Evolutionary conservation across 2,888 invertebrate genomes (phyloP).

Genomic region (Dolichopus griseipennis): DNA sequence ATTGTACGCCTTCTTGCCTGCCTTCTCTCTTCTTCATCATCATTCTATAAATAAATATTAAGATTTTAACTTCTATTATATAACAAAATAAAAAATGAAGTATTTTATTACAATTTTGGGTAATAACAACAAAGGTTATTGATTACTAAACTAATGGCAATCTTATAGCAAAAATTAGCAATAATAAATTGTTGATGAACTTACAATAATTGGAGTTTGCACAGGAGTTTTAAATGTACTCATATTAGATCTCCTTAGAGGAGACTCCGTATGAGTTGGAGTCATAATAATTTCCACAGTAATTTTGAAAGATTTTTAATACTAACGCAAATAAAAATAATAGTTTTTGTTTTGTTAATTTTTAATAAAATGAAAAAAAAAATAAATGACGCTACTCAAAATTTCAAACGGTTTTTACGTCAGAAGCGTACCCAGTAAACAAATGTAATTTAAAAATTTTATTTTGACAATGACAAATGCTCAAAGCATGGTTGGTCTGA

Average conservation of each 20-base stretch:
- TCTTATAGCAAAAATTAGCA: background rate
- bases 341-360: background rate
- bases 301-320: background rate
- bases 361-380: background rate
- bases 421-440: background rate
- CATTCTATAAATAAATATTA: conserved; percentile 39
- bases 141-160: background rate
- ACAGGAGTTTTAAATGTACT: conserved; percentile 27
- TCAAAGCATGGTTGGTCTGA: too few species aligned
- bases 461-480: background rate
- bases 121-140: background rate
- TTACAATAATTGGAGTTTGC: conserved; percentile 19
- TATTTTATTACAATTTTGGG: background rate
- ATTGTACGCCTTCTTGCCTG: conserved; percentile 38
- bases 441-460: background rate
- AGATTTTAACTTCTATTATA: background rate
- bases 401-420: conserved; percentile 6
- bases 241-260: conserved; percentile 36
- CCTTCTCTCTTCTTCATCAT: conserved; percentile 54
- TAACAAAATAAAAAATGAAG: background rate
- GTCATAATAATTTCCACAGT: conserved; percentile 28
- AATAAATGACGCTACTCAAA: conserved; percentile 4
- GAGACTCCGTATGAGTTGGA: conserved; percentile 36
- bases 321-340: background rate
- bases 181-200: conserved; percentile 8